These are phyloP conservation scores for Misgurnus mizolepis DNA, from an alignment of 2,113 vertebrate genomes.

Conservation along the genomic window DNA sequence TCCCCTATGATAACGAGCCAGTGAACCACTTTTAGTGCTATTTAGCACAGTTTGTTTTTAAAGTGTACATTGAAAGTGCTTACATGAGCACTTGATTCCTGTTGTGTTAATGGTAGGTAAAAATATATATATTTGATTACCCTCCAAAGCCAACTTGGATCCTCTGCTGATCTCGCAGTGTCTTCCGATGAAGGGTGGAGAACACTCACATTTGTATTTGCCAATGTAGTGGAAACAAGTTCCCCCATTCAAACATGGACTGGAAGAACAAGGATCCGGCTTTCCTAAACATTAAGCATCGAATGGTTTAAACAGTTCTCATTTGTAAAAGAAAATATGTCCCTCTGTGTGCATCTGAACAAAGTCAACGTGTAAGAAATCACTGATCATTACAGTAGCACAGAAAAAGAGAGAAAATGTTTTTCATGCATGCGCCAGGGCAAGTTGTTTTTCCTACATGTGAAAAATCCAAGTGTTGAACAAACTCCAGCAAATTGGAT, in stretches of 20 bases:
- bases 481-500: slow-evolving; percentile 47
- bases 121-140: slow-evolving; percentile 55
- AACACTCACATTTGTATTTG: slow-evolving; percentile 97
- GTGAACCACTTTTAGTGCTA: too few relatives aligned
- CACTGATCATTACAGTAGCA: slow-evolving; percentile 51
- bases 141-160: slow-evolving; percentile 49
- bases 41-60: too few relatives aligned
- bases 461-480: slow-evolving; percentile 45
- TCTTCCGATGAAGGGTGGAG: slow-evolving; percentile 80
- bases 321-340: slow-evolving; percentile 7
- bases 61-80: slow-evolving; percentile 7
- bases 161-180: slow-evolving; percentile 86
- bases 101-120: not conserved
- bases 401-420: slow-evolving; percentile 34
- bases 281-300: slow-evolving; percentile 77
- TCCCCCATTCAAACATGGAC: slow-evolving; percentile 92
- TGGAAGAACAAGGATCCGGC: slow-evolving; percentile 91
- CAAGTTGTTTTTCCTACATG: slow-evolving; percentile 44
- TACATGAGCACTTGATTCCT: slow-evolving; percentile 25
- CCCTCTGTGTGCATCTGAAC: slow-evolving; percentile 6
- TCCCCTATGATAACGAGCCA: too few relatives aligned
- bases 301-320: slow-evolving; percentile 4
- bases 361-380: slow-evolving; percentile 46
- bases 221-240: slow-evolving; percentile 98
- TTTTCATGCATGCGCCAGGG: slow-evolving; percentile 42